Conservation (phyloP, 2,797 vertebrate genomes). For the Galago senegalensis region DNA sequence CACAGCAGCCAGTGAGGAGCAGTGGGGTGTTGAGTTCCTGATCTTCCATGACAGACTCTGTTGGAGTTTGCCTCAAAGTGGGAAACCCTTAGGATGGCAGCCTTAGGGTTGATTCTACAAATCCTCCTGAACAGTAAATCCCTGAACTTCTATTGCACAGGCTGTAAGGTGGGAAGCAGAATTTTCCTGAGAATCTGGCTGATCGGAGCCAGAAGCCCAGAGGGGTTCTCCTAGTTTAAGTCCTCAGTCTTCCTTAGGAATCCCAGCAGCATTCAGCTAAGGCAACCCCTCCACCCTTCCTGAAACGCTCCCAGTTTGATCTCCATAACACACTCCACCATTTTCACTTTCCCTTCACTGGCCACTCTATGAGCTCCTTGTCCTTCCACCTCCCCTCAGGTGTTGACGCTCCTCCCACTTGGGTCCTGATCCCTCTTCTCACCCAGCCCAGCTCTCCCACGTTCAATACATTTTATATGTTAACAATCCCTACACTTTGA, state of each 20-base stretch:
- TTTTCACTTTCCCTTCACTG: neutral
- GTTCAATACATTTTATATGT: neutral
- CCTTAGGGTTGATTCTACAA: neutral
- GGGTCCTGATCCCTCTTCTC: neutral
- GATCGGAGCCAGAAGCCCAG: neutral
- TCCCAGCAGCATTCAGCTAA: neutral
- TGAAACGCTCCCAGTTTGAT: neutral
- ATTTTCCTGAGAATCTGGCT: constrained; percentile 6
- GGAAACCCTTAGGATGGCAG: neutral
- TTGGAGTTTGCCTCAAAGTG: neutral
- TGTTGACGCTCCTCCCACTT: neutral
- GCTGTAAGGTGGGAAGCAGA: neutral
- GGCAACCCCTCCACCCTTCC: neutral
- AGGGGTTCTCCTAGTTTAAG: neutral
- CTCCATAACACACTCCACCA: neutral
- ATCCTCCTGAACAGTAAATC: neutral
- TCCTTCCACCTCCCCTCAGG: neutral
- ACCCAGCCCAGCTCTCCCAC: neutral
- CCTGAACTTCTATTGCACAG: neutral
- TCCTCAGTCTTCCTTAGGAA: neutral
- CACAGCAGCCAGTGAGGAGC: neutral
- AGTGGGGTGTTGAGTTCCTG: neutral
- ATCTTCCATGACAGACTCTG: neutral
- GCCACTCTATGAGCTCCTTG: neutral
- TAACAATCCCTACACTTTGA: neutral